phyloP scores from a whole-genome alignment of 2,797 vertebrate species.

The Muscicapa comitata region DNA sequence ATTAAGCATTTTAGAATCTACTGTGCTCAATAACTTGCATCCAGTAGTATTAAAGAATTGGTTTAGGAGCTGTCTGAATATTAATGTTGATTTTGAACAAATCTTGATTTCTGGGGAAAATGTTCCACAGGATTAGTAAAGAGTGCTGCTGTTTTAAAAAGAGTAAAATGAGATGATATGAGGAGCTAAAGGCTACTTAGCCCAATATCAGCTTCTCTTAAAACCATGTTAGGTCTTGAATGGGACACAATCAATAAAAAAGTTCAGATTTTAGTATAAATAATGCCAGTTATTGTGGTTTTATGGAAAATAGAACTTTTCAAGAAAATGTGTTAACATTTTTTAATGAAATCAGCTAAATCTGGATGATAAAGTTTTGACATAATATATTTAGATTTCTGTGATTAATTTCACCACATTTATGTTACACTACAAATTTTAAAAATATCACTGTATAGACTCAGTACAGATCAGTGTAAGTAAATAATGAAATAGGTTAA shows the following conservation, averaged over 20 bases:
- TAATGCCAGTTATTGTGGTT: background rate
- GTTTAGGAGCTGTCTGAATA: constrained; percentile 40
- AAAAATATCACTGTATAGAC: background rate
- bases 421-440: background rate
- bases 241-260: background rate
- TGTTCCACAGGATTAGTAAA: background rate
- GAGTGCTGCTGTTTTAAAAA: background rate
- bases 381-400: background rate
- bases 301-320: background rate
- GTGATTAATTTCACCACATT: background rate
- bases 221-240: background rate
- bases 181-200: background rate
- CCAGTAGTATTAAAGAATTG: constrained; percentile 29
- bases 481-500: background rate
- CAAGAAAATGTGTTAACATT: background rate
- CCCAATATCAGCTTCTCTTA: background rate
- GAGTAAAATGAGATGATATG: background rate
- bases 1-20: constrained; percentile 56
- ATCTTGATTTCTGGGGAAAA: background rate
- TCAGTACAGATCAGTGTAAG: background rate
- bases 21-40: background rate
- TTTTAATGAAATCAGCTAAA: background rate
- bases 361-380: background rate
- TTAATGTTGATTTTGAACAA: constrained; percentile 36
- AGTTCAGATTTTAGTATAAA: background rate